Evolutionary conservation across 2,888 invertebrate genomes (phyloP), one percentile per base, ranked within the genome.

Genomic region (Temnothorax unifasciatus): DNA sequence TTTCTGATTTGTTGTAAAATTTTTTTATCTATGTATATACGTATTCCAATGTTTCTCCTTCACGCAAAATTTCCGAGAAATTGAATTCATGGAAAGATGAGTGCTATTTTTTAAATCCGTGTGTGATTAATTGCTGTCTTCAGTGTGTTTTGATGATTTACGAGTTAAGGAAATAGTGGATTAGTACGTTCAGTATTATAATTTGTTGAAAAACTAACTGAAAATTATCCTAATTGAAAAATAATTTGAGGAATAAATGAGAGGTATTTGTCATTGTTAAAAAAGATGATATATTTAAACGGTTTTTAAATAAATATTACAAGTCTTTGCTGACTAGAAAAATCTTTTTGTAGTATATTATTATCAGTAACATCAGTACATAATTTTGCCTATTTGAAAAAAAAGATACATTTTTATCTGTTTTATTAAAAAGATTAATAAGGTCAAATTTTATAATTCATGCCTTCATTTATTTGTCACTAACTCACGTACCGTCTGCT

Each of bases 401-500:
- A 25, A 6, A 34, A 74, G 11, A 18, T 18, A 21, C 13, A 18
- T 44, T 47, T 3, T 21, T 15, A 38, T 13, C 1, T 11, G 13
- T 66, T 66, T 0, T 38, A 11, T 13, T 50, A 8, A 25, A 50
- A 64, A 0, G 1, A 44, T 29, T 61, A 44, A 2, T n/a, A 44
- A 75, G 3, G 15, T 0, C 11, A 3, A 47, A 75, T 61, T 34
- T 34, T n/a, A n/a, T 41, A 34, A 64, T 34, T 15, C 1, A 15
- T 15, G 15, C 15, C 13, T 13, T 59, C 8, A 34, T 38, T 64
- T 64, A 41, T 44, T 41, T 6, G 6, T n/a, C 8, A 63, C 52
- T 61, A 41, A 44, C n/a, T 77, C n/a, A 54, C 25, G 25, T 83
- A 83, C n/a, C 79, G 11, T 64, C 47, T 21, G 77, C 11, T 66